A percentile compares a stretch with the other conserved stretches of the same genome.
These are phyloP conservation scores for Papilio polyxenes DNA, from an alignment of 1,140 invertebrate species.

Conservation along the genomic window DNA sequence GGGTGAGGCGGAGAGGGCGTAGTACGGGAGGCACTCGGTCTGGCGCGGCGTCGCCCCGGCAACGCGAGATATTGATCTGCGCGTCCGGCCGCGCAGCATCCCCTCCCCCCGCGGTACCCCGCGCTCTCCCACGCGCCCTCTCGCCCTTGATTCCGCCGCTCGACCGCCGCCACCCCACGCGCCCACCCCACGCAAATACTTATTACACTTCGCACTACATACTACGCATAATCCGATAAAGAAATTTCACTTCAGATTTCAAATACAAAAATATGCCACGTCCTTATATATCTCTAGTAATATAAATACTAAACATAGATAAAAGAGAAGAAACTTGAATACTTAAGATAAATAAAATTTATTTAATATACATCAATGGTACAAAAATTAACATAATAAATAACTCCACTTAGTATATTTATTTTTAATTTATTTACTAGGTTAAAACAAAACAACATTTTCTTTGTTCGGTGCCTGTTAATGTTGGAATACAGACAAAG, in stretches of 20 bases:
- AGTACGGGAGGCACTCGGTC: slow-evolving; percentile 79
- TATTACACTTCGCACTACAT: slow-evolving; percentile 78
- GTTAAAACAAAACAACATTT: neutral
- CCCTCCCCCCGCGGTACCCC: slow-evolving; percentile 39
- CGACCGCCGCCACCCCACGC: slow-evolving; percentile 61
- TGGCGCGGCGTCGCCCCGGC: slow-evolving; percentile 76
- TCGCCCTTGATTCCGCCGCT: slow-evolving; percentile 69
- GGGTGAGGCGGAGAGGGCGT: slow-evolving; percentile 52
- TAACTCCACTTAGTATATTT: no score
- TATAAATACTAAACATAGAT: neutral
- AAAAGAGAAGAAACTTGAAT: neutral
- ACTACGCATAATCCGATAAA: slow-evolving; percentile 76
- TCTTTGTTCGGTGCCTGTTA: neutral
- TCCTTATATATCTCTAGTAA: neutral
- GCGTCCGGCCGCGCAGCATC: slow-evolving; percentile 60
- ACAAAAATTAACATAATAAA: no score
- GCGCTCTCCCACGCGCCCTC: slow-evolving; percentile 45
- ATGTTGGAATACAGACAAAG: neutral
- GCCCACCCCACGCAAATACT: slow-evolving; percentile 70
- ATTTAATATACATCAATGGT: no score
- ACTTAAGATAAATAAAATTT: neutral
- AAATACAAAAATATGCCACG: slow-evolving; percentile 39
- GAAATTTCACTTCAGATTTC: slow-evolving; percentile 71
- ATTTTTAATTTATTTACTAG: neutral
- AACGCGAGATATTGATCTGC: slow-evolving; percentile 78